Conservation (phyloP, 1,140 invertebrate genomes). For the Daktulosphaira vitifoliae region DNA sequence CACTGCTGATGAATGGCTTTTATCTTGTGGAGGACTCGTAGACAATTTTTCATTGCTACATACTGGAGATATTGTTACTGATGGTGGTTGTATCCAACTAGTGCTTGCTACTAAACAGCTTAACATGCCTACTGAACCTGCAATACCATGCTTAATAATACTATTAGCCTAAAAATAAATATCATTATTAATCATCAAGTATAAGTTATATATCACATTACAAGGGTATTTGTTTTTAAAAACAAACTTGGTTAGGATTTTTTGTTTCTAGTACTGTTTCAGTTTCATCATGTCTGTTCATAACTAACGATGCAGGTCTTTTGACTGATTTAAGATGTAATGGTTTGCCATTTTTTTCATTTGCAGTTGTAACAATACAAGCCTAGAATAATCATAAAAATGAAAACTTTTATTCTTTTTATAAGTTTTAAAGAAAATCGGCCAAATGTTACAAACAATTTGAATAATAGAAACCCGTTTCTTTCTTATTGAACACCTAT, state of each 20-base stretch:
- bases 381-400: conserved; percentile 1
- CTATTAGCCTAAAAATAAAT: background rate
- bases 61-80: conserved; percentile 28
- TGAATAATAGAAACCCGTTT: too few relatives aligned
- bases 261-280: conserved; percentile 16
- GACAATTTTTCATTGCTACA: conserved; percentile 21
- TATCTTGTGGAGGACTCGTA: conserved; percentile 12
- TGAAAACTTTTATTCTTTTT: background rate
- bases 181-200: background rate
- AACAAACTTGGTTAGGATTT: conserved; percentile 9
- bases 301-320: conserved; percentile 27
- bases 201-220: background rate
- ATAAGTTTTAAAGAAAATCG: background rate
- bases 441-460: too few relatives aligned
- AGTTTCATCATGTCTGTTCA: conserved; percentile 12
- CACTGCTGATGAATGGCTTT: conserved; percentile 10
- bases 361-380: conserved; percentile 21
- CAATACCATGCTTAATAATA: conserved; percentile 24
- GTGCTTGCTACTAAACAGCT: conserved; percentile 25
- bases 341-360: conserved; percentile 22
- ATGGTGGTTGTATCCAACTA: conserved; percentile 22
- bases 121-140: conserved; percentile 23
- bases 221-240: too few relatives aligned
- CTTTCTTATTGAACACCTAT: too few relatives aligned
- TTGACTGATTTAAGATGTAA: conserved; percentile 22